Evolutionary conservation across 2,113 vertebrate species (phyloP), one percentile per base, ranked within the genome.

Genomic region (Austrofundulus limnaeus): DNA sequence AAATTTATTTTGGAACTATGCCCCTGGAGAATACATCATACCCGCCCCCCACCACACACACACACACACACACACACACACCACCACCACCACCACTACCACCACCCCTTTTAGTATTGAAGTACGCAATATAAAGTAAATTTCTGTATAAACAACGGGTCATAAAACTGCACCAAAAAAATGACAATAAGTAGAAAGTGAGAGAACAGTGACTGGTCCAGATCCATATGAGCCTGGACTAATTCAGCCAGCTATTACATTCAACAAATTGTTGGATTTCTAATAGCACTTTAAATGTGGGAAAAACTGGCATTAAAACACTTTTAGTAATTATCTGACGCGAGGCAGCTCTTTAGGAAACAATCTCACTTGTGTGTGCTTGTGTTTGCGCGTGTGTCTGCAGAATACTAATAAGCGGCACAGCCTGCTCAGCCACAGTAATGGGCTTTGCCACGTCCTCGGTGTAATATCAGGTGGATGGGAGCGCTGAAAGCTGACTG

Each of bases 391-490:
- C 70, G 61, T 70, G 48, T 61, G 61, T 42, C 45, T 53, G 39
- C 49, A 37, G 76, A 82, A 78, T 80, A 67, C 63, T 78, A 80
- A 84, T 82, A 58, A 56, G 11, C 0, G 7, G 20, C 58, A 43
- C 56, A 48, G 65, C 45, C 49, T 65, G 53, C 42, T 62, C 2
- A 1, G 14, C 38, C 64, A 63, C 31, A 56, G 54, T 84, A 78
- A 84, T 75, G 49, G 61, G 51, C 42, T 78, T 68, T 83, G 52
- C 68, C 69, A 57, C 72, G 54, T 80, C 59, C 60, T 43, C 59
- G 28, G 59, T 50, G 51, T 64, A 70, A 61, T 64, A 68, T 81
- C 45, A 58, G 46, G 46, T 28, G 46, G 38, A 71, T 42, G 23
- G 31, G 7, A 37, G 47, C 12, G 31, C 20, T 37, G 47, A 66